A percentile compares a stretch with the other conserved stretches of the same genome.
Conservation (phyloP, 2,113 vertebrate genomes). For the Silurus glanis region DNA sequence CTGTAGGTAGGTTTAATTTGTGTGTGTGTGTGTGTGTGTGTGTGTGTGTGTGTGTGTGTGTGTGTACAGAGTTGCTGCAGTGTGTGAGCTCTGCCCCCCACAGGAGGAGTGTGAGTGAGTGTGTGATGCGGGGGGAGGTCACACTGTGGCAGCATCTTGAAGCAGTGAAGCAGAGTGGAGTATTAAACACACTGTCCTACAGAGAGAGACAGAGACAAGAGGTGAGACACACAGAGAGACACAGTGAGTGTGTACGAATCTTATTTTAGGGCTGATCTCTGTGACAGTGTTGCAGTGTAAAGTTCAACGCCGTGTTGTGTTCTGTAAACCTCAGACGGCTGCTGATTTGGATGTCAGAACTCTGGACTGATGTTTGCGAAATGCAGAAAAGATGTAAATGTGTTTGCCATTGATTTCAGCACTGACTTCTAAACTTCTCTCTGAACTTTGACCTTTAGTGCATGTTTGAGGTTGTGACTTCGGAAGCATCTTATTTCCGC, state of each 20-base stretch:
- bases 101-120: slow-evolving; percentile 56
- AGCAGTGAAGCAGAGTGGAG: slow-evolving; percentile 68
- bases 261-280: too few relatives aligned
- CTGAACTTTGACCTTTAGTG: slow-evolving; percentile 60
- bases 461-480: slow-evolving; percentile 79
- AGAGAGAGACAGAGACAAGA: slow-evolving; percentile 75
- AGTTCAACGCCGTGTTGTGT: too few relatives aligned
- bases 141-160: slow-evolving; percentile 77
- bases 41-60: slow-evolving; percentile 29
- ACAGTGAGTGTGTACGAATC: background rate
- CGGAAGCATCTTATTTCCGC: slow-evolving; percentile 76
- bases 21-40: slow-evolving; percentile 18
- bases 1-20: background rate
- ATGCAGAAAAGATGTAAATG: background rate
- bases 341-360: too few relatives aligned
- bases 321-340: too few relatives aligned
- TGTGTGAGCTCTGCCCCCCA: slow-evolving; percentile 40
- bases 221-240: slow-evolving; percentile 58
- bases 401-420: background rate
- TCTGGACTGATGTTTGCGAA: too few relatives aligned
- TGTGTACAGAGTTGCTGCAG: slow-evolving; percentile 66
- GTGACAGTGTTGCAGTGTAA: too few relatives aligned
- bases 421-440: background rate
- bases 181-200: slow-evolving; percentile 67
- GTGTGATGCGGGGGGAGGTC: slow-evolving; percentile 55